Conservation (phyloP, 2,113 vertebrate genomes). For the Leptosomus discolor region DNA sequence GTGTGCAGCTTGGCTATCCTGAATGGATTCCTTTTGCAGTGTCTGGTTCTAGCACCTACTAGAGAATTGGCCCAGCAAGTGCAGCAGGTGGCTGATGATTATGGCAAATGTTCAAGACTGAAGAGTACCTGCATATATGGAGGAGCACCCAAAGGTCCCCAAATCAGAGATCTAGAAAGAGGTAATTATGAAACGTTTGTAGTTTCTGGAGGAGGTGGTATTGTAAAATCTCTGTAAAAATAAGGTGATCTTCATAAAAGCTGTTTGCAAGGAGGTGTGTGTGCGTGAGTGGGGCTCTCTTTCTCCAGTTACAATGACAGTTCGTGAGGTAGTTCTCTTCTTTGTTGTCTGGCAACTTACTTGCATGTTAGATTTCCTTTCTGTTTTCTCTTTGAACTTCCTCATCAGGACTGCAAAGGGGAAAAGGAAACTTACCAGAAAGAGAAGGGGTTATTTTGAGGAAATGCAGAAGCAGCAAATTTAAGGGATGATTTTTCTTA, state of each 20-base stretch:
- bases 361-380: not conserved
- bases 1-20: not conserved
- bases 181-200: slow-evolving; percentile 71
- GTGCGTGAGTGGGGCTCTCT: not conserved
- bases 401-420: not conserved
- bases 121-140: slow-evolving; percentile 98
- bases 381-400: not conserved
- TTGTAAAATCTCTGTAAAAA: not conserved
- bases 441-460: not conserved
- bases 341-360: not conserved
- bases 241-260: not conserved
- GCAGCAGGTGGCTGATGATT: slow-evolving; percentile 93
- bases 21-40: slow-evolving; percentile 71
- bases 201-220: not conserved
- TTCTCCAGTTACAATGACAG: not conserved
- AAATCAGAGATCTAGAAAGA: slow-evolving; percentile 95
- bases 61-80: slow-evolving; percentile 98
- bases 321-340: not conserved
- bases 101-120: slow-evolving; percentile 94
- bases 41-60: slow-evolving; percentile 93
- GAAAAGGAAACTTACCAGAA: not conserved
- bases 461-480: not conserved
- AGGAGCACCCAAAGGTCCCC: slow-evolving; percentile 97
- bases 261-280: accelerated
- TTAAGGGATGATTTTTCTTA: not conserved